These are phyloP conservation scores for Tylochromis polylepis DNA, from an alignment of 2,113 vertebrate species.

Conservation along the genomic window DNA sequence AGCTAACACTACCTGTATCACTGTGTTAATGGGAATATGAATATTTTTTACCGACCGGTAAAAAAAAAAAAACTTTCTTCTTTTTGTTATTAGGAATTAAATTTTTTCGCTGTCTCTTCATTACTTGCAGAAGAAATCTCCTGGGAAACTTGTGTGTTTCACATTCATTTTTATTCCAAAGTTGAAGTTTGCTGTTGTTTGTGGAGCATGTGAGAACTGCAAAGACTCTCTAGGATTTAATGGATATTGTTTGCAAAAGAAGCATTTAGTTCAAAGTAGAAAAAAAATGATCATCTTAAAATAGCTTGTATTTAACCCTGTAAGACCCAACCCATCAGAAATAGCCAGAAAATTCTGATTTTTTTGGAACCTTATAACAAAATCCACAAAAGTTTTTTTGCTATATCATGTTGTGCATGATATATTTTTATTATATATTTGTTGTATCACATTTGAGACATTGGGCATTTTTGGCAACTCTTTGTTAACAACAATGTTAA, in stretches of 20 bases:
- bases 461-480: no score
- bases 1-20: not conserved
- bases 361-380: no score
- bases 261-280: not conserved
- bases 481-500: no score
- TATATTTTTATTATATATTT: no score
- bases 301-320: not conserved
- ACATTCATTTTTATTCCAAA: not conserved
- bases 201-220: not conserved
- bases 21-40: not conserved
- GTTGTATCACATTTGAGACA: no score
- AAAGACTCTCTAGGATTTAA: not conserved
- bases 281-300: not conserved
- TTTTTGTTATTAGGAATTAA: not conserved
- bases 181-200: not conserved
- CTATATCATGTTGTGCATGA: no score
- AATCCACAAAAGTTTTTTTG: no score
- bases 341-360: no score
- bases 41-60: not conserved
- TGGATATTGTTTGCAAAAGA: not conserved
- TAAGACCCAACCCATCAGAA: no score
- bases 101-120: not conserved
- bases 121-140: not conserved
- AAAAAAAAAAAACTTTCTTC: fast-evolving
- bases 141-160: fast-evolving